Evolutionary conservation across 2,888 invertebrate species (phyloP), one percentile per base, ranked within the genome.

Genomic region (Brassicogethes aeneus): DNA sequence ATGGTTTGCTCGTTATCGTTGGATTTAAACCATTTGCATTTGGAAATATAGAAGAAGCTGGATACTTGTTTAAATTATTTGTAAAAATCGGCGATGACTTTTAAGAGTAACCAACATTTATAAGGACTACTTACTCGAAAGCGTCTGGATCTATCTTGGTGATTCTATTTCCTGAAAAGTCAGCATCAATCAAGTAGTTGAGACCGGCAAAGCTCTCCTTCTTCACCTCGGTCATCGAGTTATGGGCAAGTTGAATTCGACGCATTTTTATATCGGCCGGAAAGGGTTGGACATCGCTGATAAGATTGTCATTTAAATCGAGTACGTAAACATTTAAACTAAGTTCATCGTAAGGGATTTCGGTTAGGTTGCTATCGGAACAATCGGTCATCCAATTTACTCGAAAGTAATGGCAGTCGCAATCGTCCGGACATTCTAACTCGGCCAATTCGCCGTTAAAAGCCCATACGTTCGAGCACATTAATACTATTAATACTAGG

Each of bases 311-410:
- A 57, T 82, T 82, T 62, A 83, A 69, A 53, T 84, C 82, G 50
- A 84, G 66, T 46, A 82, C 71, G 65, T 84, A 83, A 35, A 82
- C 81, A 58, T 81, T 80, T 30, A 72, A 70, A 56, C 82, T 82
- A 42, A 83, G 73, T 54, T 82, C 82, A 39, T 78, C 75, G 56
- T 79, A 77, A 0, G 82, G 82, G 16, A 83, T 75, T 44, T 73
- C 72, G 1, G 82, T 82, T 41, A 83, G 71, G 65, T 82, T 82
- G 66, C 80, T 82, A 55, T 82, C 81, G 0, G 83, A 83, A 55
- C 83, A 83, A 58, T 83, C 83, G 2, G 82, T 82, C 54, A 83
- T 82, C 82, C 82, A 83, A 68, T 83, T 82, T 56, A 82, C 77
- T 45, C 82, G 74, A 66, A 80, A 82, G 66, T 82, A 83, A 69